phyloP scores from a whole-genome alignment of 2,113 vertebrate species.

The Thalassoma bifasciatum region DNA sequence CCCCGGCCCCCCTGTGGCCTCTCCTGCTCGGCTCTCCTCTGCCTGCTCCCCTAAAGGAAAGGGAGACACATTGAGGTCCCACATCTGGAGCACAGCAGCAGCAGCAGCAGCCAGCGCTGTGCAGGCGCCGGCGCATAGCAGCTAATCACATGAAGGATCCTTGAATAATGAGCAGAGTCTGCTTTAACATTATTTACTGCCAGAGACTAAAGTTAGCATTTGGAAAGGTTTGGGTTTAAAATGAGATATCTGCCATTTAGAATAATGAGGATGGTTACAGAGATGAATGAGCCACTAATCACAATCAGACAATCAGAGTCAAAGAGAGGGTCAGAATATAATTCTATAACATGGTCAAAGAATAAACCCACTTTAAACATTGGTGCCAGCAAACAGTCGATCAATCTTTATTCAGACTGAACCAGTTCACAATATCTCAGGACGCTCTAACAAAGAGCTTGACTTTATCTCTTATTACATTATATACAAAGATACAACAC shows the following conservation, averaged over 20 bases:
- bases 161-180: conserved; percentile 63
- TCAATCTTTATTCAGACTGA: too few species aligned
- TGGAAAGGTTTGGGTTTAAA: conserved; percentile 28
- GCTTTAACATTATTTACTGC: conserved; percentile 60
- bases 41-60: conserved; percentile 83
- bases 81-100: conserved; percentile 74
- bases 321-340: conserved; percentile 4
- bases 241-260: conserved; percentile 58
- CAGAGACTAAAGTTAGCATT: conserved; percentile 45
- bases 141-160: conserved; percentile 72
- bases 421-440: too few species aligned
- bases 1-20: conserved; percentile 75
- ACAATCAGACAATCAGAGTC: conserved; percentile 7
- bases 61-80: conserved; percentile 80
- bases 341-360: background rate
- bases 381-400: background rate
- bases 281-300: conserved; percentile 42
- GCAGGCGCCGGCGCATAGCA: conserved; percentile 46
- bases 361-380: background rate
- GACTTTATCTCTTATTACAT: too few species aligned
- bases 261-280: conserved; percentile 19
- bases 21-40: conserved; percentile 80
- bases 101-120: conserved; percentile 44
- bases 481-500: too few species aligned
- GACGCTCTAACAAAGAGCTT: too few species aligned